Percentiles rank a stretch among this genome's conserved stretches.
Conservation (phyloP, 2,113 vertebrate species). For the Engystomops pustulosus region DNA sequence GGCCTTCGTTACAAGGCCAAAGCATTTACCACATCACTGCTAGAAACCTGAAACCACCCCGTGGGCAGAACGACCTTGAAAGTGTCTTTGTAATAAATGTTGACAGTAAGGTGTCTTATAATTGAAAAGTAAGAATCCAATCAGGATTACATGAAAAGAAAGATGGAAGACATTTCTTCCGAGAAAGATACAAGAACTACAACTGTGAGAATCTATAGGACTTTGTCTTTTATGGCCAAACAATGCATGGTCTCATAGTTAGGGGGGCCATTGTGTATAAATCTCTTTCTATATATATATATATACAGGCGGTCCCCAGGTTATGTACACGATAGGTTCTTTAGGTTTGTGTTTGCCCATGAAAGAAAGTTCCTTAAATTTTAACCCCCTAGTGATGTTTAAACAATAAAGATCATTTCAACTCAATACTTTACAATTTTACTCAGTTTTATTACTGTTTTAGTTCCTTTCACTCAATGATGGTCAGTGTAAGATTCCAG, state of each 20-base stretch:
- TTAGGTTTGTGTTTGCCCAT: too few relatives aligned
- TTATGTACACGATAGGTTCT: too few relatives aligned
- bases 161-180: neutral
- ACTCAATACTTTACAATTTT: too few relatives aligned
- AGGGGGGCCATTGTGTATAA: too few relatives aligned
- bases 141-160: neutral
- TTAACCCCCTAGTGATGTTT: too few relatives aligned
- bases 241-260: neutral
- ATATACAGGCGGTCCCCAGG: too few relatives aligned
- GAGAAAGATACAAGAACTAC: neutral
- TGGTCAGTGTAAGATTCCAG: too few relatives aligned
- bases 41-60: neutral
- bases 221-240: neutral
- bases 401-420: too few relatives aligned
- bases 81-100: slow-evolving; percentile 1
- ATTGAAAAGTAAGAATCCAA: neutral
- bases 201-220: neutral
- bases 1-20: neutral
- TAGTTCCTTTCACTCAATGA: too few relatives aligned
- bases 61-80: slow-evolving; percentile 7
- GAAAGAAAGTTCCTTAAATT: too few relatives aligned
- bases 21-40: neutral
- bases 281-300: too few relatives aligned
- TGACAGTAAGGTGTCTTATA: neutral
- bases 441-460: too few relatives aligned